Percentiles rank a stretch among this genome's conserved stretches.
These are phyloP conservation scores for Boleophthalmus pectinirostris DNA, from an alignment of 2,113 vertebrate species.

Conservation along the genomic window DNA sequence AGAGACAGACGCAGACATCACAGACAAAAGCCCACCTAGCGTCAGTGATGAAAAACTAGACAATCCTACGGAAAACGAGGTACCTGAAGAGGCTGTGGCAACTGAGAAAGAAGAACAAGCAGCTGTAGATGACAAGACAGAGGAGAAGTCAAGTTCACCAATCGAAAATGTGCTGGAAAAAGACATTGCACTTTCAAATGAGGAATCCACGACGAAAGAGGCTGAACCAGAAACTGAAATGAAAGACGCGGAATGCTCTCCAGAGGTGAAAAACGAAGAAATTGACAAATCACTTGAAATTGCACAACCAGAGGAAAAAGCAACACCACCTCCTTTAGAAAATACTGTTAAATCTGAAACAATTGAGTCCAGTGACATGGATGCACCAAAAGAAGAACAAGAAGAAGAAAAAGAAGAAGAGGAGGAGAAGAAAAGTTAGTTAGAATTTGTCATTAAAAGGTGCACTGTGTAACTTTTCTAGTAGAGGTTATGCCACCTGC, in stretches of 20 bases:
- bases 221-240: slow-evolving; percentile 9
- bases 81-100: slow-evolving; percentile 36
- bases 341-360: slow-evolving; percentile 23
- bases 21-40: slow-evolving; percentile 19
- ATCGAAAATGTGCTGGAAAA: background rate
- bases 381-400: slow-evolving; percentile 24
- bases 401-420: slow-evolving; percentile 40
- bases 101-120: slow-evolving; percentile 19
- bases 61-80: slow-evolving; percentile 31
- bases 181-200: background rate
- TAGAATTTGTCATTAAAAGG: background rate
- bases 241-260: background rate
- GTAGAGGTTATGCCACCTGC: too few species aligned
- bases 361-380: slow-evolving; percentile 9
- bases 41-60: slow-evolving; percentile 4
- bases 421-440: slow-evolving; percentile 37
- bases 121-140: background rate
- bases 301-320: slow-evolving; percentile 31
- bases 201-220: background rate
- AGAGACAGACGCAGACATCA: slow-evolving; percentile 49
- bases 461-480: background rate
- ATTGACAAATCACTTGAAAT: slow-evolving; percentile 6
- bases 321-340: slow-evolving; percentile 19
- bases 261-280: slow-evolving; percentile 9
- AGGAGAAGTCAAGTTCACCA: background rate